Base-by-base conservation (phyloP, 1,140 invertebrate species). In the Sipha flava region DNA sequence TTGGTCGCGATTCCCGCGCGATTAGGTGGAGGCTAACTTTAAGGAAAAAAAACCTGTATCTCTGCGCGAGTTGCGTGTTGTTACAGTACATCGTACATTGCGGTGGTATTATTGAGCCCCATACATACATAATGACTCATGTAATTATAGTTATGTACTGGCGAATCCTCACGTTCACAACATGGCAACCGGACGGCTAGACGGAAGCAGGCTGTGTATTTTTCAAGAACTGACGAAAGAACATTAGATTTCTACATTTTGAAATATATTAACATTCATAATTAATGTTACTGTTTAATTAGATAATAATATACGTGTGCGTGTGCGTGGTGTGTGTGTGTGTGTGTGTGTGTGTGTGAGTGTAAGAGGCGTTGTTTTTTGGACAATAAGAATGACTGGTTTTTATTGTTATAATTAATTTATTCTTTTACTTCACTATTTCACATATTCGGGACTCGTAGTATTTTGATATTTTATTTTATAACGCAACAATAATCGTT, bases 91-190 rank as follows among this genome's bases (percentile, higher is more conserved):
- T n/a, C n/a, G n/a, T n/a, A n/a, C n/a, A n/a, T n/a, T n/a, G n/a
- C n/a, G n/a, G n/a, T n/a, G n/a, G n/a, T 16, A 29, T 1, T 73
- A 37, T 45, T 45, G 16, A 12, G 40, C 6, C 21, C 45, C n/a
- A 18, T 34, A 73, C 26, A 72, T 49, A 57, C 34, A 52, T 75
- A 75, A 75, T 75, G 73, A 77, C 73, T 77, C 73, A 57, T 43
- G 49, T 77, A 77, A 77, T 77, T 77, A 77, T 57, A 77, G n/a
- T 73, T 73, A 52, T n/a, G n/a, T n/a, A n/a, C 47, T 23, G 49
- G 47, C 70, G 31, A 73, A 70, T 70, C 40, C 66, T 70, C 40
- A 12, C n/a, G n/a, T 29, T 29, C 47, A 70, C 43, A 37, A 73
- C 70, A 54, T 23, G 10, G 18, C 12, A 34, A 45, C 14, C 18